phyloP scores from a whole-genome alignment of 2,888 invertebrate genomes.

The Eristalis arbustorum region DNA sequence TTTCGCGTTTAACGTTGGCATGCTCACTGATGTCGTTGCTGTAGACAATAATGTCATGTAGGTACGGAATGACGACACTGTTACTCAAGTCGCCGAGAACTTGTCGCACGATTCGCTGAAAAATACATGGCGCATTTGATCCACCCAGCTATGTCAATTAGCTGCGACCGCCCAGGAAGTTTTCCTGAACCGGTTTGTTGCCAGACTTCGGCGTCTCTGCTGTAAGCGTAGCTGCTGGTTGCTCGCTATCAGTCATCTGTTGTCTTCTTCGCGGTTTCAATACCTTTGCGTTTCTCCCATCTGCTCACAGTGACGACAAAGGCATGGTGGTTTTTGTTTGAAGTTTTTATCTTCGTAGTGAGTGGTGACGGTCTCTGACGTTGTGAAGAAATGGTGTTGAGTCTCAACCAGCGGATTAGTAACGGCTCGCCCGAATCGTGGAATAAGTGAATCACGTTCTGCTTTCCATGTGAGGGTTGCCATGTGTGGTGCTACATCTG shows the following conservation, averaged over 20 bases:
- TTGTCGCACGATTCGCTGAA: not conserved
- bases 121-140: not conserved
- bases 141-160: not conserved
- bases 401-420: no score
- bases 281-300: constrained; percentile 21
- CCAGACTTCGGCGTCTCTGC: not conserved
- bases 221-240: constrained; percentile 2
- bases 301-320: not conserved
- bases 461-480: not conserved
- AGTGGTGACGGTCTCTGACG: no score
- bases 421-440: constrained; percentile 18
- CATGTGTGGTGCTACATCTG: constrained; percentile 21
- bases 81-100: not conserved
- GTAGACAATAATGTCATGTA: not conserved
- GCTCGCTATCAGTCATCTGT: not conserved
- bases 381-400: no score
- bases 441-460: not conserved
- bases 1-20: not conserved
- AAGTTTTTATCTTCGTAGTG: no score
- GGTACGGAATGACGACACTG: not conserved
- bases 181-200: constrained; percentile 1
- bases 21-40: not conserved
- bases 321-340: not conserved
- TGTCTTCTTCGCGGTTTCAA: constrained; percentile 15
- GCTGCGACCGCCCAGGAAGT: not conserved